These are phyloP conservation scores for Apodemus agrarius DNA, from an alignment of 2,797 vertebrate species.

Conservation along the genomic window DNA sequence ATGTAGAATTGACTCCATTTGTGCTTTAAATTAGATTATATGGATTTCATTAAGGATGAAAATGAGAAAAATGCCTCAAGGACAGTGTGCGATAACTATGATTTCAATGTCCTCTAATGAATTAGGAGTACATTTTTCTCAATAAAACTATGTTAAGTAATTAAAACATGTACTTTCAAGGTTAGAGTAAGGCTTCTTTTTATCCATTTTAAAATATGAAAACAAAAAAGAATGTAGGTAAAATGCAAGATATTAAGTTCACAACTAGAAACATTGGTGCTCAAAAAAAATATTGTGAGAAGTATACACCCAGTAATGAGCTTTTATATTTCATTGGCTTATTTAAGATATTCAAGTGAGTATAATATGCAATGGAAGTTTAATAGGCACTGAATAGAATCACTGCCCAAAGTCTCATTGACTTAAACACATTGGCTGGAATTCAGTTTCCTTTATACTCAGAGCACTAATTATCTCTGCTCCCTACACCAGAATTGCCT, in stretches of 20 bases:
- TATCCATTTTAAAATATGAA: not conserved
- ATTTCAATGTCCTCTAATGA: slow-evolving; percentile 17
- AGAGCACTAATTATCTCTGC: not conserved
- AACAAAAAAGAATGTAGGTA: not conserved
- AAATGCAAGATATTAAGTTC: not conserved
- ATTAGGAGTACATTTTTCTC: not conserved
- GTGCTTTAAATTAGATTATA: slow-evolving; percentile 37
- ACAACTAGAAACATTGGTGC: not conserved
- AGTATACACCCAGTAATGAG: not conserved
- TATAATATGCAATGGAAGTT: not conserved
- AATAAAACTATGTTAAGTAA: slow-evolving; percentile 47
- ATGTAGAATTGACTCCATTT: not conserved
- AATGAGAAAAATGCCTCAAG: not conserved
- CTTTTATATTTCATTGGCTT: not conserved
- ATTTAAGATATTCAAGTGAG: not conserved
- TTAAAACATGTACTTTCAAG: not conserved
- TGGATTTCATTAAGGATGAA: slow-evolving; percentile 35
- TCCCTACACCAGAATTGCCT: not conserved
- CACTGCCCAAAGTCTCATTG: not conserved
- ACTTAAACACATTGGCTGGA: not conserved
- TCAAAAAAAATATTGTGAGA: not conserved
- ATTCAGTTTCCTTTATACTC: not conserved
- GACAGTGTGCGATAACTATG: not conserved
- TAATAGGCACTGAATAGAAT: not conserved
- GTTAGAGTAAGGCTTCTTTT: not conserved